Evolutionary conservation across 2,888 invertebrate genomes (phyloP), one percentile per base, ranked within the genome.

Genomic region (Diaperis boleti): DNA sequence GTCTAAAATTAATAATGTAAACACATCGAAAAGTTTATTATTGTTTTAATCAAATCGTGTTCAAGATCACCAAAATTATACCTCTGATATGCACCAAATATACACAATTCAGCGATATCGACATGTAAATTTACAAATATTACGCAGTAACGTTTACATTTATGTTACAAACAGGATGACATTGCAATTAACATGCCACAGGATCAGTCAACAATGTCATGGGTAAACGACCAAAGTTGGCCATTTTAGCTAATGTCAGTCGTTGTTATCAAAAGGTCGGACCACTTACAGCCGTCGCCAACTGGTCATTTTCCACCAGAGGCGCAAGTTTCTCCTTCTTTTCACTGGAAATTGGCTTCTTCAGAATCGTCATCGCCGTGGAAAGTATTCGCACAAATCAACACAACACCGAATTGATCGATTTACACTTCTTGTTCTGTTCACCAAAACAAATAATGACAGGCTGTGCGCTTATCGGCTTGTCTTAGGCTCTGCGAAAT

Each of bases 291-390:
- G 74, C 81, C 55, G 63, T 66, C 67, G 78, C 79, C 57, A 80
- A 74, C 65, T 81, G 80, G 63, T 83, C 83, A 71, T 84, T 83
- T 55, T 85, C 84, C 35, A 89, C 88, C 72, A 91, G 80, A 47
- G 91, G 90, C 71, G 87, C 86, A 72, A 86, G 82, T 83, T 87
- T 89, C 70, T 89, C 88, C 82, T 92, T 92, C 82, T 91, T 91
- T 67, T 90, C 88, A 66, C 89, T 88, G 54, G 87, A 84, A 65
- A 88, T 85, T 18, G 90, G 87, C 79, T 92, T 93, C 4, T 90
- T 90, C 73, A 94, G 84, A 79, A 94, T 88, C 65, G 94, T 94
- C 94, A 94, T 94, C 69, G 76, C 84, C 64, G 65, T 63, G 35
- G 49, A 60, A 44, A 65, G 59, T 37, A 26, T 55, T 33, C 44